Base-by-base conservation (phyloP, 30 jellyfish, hydroid and myxozoan species). In the Phacellophora camtschatica region DNA sequence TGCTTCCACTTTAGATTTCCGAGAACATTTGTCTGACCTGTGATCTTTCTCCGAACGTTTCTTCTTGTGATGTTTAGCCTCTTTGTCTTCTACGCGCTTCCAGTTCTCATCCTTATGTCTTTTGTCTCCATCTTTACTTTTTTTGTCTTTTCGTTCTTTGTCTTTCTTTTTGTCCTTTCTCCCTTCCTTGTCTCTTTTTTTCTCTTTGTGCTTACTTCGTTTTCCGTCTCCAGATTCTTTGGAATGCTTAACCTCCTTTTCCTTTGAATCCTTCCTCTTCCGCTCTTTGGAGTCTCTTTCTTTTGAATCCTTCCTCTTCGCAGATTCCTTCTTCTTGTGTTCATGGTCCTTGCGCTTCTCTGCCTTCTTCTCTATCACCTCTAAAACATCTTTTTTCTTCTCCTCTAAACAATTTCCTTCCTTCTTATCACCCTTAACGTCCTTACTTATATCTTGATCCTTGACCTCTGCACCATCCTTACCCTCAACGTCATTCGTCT, bases 11-110 rank as follows among this genome's bases (percentile, higher is more conserved):
- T 51, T 51, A 4, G 74, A 73, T 34, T 39, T 73, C 59, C 86
- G 86, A 28, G 86, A 32, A 73, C 25, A 33, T 56, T 36, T 73
- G 15, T 53, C 23, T 7, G 86, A 73, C 15, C 45, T 51, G 2
- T 48, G 42, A 31, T 39, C 48, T 71, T 77, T 68, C 55, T 69
- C 83, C 20, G 88, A 28, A 71, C 68, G 58, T 45, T 56, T 87
- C 62, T 89, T 79, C 66, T 66, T 28, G 55, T 71, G 48, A 43
- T 37, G 41, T 54, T 45, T 89, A 36, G 54, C 61, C 39, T 16
- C 62, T 45, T 73, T 73, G 18, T 73, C 86, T 18, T 29, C 48
- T 13, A n/a, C 54, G 10, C 64, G 56, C 15, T 53, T 73, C 37
- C 12, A 50, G 5, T 54, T 74, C 1, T 64, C 20, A 28, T 71